phyloP scores from a whole-genome alignment of 2,888 invertebrate species.

The Clivina fossor region DNA sequence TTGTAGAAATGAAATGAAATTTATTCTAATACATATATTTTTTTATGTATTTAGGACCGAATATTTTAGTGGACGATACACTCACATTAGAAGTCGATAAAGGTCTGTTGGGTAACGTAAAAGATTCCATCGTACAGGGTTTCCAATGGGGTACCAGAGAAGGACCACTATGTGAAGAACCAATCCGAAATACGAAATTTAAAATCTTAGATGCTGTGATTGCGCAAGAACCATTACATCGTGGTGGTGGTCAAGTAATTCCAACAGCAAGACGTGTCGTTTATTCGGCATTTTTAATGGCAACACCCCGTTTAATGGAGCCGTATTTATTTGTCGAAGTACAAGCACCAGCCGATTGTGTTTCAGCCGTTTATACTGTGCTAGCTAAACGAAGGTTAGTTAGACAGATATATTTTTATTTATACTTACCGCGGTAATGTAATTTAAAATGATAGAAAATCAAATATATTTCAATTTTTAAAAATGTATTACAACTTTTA shows the following conservation, averaged over 20 bases:
- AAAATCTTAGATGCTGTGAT: constrained; percentile 98
- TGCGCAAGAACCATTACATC: constrained; percentile 91
- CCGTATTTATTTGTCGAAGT: constrained; percentile 98
- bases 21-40: constrained; percentile 5
- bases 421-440: no score
- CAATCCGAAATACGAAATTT: constrained; percentile 98
- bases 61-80: constrained; percentile 98
- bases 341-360: constrained; percentile 98
- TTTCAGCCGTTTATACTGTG: constrained; percentile 98
- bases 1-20: no score
- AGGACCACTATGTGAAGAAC: constrained; percentile 98
- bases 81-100: constrained; percentile 99
- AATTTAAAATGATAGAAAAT: not conserved
- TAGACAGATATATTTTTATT: no score
- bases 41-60: constrained; percentile 69
- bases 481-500: no score
- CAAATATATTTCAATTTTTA: constrained; percentile 3
- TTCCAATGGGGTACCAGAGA: constrained; percentile 99
- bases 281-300: constrained; percentile 99
- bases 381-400: constrained; percentile 78
- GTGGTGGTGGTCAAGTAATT: constrained; percentile 86
- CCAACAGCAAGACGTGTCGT: constrained; percentile 94
- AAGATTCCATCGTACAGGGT: constrained; percentile 97
- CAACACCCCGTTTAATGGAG: constrained; percentile 98
- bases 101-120: constrained; percentile 84